Percentiles rank a stretch among this genome's conserved stretches.
Evolutionary conservation across 2,888 invertebrate genomes (phyloP).

Genomic region (Ellobium chinense): DNA sequence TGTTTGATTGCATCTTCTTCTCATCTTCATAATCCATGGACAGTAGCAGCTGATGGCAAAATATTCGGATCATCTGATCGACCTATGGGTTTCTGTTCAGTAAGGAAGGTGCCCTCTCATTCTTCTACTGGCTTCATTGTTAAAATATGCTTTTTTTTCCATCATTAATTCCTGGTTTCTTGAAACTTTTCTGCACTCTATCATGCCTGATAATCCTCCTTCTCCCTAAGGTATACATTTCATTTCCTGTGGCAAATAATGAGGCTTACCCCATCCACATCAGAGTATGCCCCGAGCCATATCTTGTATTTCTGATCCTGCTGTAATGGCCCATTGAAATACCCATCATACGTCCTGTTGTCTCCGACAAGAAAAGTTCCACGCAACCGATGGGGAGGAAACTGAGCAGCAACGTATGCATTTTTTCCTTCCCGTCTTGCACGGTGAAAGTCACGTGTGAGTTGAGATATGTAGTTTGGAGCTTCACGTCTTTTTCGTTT

Average conservation of each 20-base stretch:
- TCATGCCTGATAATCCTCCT: background rate
- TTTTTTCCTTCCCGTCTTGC: constrained; percentile 85
- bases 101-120: too few species aligned
- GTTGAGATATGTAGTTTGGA: constrained; percentile 77
- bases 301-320: constrained; percentile 84
- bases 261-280: constrained; percentile 83
- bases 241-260: too few species aligned
- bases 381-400: constrained; percentile 84
- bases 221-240: background rate
- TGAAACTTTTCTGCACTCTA: too few species aligned
- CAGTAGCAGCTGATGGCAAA: too few species aligned
- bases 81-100: too few species aligned
- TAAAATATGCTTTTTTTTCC: too few species aligned
- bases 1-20: too few species aligned
- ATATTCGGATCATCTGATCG: too few species aligned
- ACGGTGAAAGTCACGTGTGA: constrained; percentile 82
- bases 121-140: too few species aligned
- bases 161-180: too few species aligned
- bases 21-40: too few species aligned
- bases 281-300: constrained; percentile 87
- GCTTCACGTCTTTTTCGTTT: constrained; percentile 25
- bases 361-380: constrained; percentile 89
- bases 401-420: constrained; percentile 91
- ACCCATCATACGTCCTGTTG: constrained; percentile 86
- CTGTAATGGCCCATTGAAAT: constrained; percentile 88